A percentile compares a stretch with the other conserved stretches of the same genome.
Evolutionary conservation across 37 sponge, comb jelly and placozoan species (phyloP).

Genomic region (Diacarnus erythraeanus): DNA sequence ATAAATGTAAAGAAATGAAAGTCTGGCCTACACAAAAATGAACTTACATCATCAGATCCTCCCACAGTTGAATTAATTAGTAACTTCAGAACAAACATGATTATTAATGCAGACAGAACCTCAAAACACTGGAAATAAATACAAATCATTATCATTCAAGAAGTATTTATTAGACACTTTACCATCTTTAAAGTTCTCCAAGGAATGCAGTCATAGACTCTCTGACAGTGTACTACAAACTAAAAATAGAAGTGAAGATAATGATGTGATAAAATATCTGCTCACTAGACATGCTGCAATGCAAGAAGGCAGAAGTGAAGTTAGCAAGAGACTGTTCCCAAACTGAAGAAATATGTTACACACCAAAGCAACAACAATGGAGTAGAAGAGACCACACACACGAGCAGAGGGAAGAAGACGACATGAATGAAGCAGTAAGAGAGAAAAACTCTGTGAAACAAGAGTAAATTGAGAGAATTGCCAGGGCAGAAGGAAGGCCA

Average conservation of each 20-base stretch:
- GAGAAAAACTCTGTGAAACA: conserved; percentile 70
- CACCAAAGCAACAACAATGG: conserved; percentile 32
- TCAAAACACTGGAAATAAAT: background rate
- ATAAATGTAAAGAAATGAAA: background rate
- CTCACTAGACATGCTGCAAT: conserved; percentile 59
- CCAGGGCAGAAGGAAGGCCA: conserved; percentile 88
- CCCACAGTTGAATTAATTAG: background rate
- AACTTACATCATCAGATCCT: conserved; percentile 17
- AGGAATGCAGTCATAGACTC: background rate
- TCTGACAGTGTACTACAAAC: conserved; percentile 5
- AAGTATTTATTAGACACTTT: no score
- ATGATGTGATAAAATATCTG: background rate
- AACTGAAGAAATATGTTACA: conserved; percentile 78
- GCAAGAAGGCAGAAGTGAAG: conserved; percentile 48
- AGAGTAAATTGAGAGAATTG: conserved; percentile 94
- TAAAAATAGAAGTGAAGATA: background rate
- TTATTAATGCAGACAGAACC: background rate
- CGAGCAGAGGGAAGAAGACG: conserved; percentile 16
- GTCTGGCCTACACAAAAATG: background rate
- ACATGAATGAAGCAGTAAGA: conserved; percentile 43
- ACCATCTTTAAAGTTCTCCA: conserved; percentile 5
- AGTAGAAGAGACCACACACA: conserved; percentile 24
- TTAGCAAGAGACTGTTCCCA: conserved; percentile 78
- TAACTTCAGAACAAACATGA: background rate
- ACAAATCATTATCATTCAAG: background rate